Evolutionary conservation across 1,140 invertebrate species (phyloP).

Genomic region (Drosophila bocqueti): DNA sequence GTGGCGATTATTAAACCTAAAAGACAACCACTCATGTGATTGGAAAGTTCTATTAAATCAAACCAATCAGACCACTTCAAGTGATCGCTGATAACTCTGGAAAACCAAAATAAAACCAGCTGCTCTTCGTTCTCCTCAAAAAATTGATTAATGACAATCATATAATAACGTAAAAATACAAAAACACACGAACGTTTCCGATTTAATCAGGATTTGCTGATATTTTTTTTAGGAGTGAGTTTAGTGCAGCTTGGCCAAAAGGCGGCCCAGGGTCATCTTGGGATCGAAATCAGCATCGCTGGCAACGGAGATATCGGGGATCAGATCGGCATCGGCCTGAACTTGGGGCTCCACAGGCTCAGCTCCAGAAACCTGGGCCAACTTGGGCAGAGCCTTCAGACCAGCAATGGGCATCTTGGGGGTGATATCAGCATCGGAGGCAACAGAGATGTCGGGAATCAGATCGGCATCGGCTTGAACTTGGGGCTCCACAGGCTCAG

Average conservation of each 20-base stretch:
- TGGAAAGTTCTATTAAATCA: constrained; percentile 39
- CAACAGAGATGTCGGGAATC: constrained; percentile 62
- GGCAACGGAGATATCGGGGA: constrained; percentile 62
- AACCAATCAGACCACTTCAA: constrained; percentile 26
- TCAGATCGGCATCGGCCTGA: constrained; percentile 39
- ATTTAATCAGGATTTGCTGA: constrained; percentile 20
- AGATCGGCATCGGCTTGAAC: constrained; percentile 37
- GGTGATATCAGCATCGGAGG: constrained; percentile 42
- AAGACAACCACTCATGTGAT: constrained; percentile 12
- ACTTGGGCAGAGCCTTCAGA: constrained; percentile 4
- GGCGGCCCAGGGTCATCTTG: constrained; percentile 9
- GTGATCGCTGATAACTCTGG: constrained; percentile 16
- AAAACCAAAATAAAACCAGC: constrained; percentile 33
- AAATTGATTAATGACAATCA: constrained; percentile 30
- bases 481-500: background rate
- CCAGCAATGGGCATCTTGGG: constrained; percentile 5
- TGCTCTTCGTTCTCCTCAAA: background rate
- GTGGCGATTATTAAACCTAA: background rate
- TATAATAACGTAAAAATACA: constrained; percentile 40
- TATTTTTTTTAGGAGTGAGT: background rate
- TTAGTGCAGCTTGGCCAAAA: constrained; percentile 19
- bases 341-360: constrained; percentile 2
- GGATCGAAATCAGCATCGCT: constrained; percentile 47
- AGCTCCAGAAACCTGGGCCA: constrained; percentile 5
- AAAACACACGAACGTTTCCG: constrained; percentile 19